Evolutionary conservation across 2,113 vertebrate species (phyloP), one percentile per base, ranked within the genome.

Genomic region (Zosterops japonicus): DNA sequence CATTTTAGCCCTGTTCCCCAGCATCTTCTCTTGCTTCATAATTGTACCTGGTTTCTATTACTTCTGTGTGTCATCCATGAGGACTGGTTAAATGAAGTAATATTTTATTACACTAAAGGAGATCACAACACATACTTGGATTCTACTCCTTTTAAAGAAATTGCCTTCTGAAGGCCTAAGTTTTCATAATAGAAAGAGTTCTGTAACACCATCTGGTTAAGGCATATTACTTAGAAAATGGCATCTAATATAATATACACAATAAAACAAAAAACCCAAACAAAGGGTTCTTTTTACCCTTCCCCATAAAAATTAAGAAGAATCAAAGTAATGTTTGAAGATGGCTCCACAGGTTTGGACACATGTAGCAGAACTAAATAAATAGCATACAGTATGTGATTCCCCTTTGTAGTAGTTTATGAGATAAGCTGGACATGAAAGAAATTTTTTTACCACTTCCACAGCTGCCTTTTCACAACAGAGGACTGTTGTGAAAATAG

Each of bases 301-400:
- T 79, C 22, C 13, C 41, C 44, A 36, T 5, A 31, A n/a, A 80
- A 72, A 28, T 50, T 39, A 55, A 42, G 55, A 88, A 79, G 7
- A 64, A 64, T 36, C 5, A 11, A 63, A 68, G 29, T 35, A 67
- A 46, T 12, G 33, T 39, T 78, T 9, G 17, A 93, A 90, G 44
- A 36, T 9, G 8, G 6, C n/a, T 80, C 67, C 16, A 35, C 24
- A 72, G 50, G 28, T 44, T 71, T 53, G n/a, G 33, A 76, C 22
- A 55, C 3, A 1, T 5, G 5, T 11, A 80, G 6, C 28, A 65
- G 23, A 95, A 92, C 10, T 31, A 72, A 50, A 57, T 85, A 52
- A 59, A 71, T 0, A 61, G 18, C 36, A 47, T 2, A 23, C 2
- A 75, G 29, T 7, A 46, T 2, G 12, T 17, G 31, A 69, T 53